A percentile compares a stretch with the other conserved stretches of the same genome.
phyloP scores from a whole-genome alignment of 2,797 vertebrate genomes.

The Melanotaenia nigrans region DNA sequence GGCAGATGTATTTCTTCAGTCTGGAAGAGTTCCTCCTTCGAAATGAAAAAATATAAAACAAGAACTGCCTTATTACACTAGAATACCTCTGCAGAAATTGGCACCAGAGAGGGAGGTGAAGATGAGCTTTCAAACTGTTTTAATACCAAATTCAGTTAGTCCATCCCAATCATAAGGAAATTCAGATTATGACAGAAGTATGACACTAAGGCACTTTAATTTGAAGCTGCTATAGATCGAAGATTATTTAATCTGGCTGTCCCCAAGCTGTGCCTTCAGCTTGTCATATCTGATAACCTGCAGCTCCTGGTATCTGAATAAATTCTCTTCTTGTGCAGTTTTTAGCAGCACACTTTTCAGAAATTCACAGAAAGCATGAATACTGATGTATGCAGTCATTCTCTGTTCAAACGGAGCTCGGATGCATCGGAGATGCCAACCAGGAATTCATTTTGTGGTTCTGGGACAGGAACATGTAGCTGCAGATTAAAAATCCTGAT shows the following conservation, averaged over 20 bases:
- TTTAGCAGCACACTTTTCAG: constrained; percentile 21
- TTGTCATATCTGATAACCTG: constrained; percentile 23
- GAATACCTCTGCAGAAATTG: not conserved
- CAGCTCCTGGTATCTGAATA: constrained; percentile 10
- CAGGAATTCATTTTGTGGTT: constrained; percentile 14
- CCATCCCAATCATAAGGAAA: not conserved
- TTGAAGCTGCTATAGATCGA: not conserved
- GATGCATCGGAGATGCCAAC: not conserved
- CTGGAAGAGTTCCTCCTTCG: not conserved
- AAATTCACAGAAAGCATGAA: constrained; percentile 19
- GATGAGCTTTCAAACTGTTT: not conserved
- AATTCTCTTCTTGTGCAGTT: constrained; percentile 6
- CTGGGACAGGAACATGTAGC: constrained; percentile 3
- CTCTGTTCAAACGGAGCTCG: constrained; percentile 12
- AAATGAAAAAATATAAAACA: not conserved
- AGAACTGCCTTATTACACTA: not conserved
- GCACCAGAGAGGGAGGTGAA: not conserved
- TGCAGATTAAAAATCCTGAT: not conserved
- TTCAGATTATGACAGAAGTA: not conserved
- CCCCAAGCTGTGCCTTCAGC: not conserved
- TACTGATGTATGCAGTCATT: constrained; percentile 14
- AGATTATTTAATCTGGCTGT: constrained; percentile 6
- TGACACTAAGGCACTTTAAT: not conserved
- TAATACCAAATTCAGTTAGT: constrained; percentile 14
- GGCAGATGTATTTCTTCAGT: not conserved